These are phyloP conservation scores for Suricata suricatta DNA, from an alignment of 2,113 vertebrate species.

Conservation along the genomic window DNA sequence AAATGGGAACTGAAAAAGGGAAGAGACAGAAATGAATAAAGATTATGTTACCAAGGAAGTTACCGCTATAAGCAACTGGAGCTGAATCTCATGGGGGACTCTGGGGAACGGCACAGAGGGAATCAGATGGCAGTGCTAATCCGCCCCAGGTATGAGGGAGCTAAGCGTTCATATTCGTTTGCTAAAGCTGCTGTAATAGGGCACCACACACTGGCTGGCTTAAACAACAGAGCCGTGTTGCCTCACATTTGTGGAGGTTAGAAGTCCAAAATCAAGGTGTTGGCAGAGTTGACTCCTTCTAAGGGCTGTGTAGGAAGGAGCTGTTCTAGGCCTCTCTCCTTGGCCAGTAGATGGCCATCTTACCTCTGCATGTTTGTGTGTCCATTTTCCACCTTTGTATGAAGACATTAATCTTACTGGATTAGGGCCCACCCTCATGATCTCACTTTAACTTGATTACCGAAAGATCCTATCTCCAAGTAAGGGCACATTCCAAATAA, in stretches of 20 bases:
- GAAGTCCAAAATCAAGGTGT: background rate
- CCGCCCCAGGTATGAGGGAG: background rate
- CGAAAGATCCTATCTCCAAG: background rate
- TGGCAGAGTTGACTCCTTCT: background rate
- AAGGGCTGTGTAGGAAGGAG: background rate
- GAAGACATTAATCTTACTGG: background rate
- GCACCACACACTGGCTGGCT: background rate
- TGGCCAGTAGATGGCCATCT: background rate
- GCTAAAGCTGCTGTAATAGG: background rate
- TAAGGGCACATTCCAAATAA: background rate
- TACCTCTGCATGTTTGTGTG: background rate
- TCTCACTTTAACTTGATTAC: background rate
- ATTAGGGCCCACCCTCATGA: background rate
- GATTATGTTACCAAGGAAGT: background rate
- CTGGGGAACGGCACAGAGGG: background rate
- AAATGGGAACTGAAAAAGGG: background rate
- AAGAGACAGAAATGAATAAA: background rate
- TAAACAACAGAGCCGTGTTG: background rate
- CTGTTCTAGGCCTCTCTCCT: background rate
- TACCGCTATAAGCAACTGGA: background rate
- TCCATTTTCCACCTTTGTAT: background rate
- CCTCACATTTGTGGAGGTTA: background rate
- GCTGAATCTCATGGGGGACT: background rate
- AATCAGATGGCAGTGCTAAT: background rate
- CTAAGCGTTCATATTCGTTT: background rate